Evolutionary conservation across 2,797 vertebrate genomes (phyloP), one percentile per base, ranked within the genome.

Genomic region (Antennarius maculatus): DNA sequence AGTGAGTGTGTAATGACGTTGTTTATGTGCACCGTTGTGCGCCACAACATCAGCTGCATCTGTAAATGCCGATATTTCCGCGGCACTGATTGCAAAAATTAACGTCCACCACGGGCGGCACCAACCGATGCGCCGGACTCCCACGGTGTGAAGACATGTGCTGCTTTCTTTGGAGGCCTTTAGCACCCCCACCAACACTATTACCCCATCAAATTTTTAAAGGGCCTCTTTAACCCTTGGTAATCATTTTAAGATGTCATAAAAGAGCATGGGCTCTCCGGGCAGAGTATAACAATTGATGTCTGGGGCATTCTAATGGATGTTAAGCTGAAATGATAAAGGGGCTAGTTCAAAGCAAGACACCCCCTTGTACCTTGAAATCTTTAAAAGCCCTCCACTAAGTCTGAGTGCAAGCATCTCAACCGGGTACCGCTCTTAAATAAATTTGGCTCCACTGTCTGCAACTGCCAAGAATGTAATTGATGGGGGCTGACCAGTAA

Each of bases 171-270:
- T 34, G 74, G 72, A 83, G 73, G 66, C 69, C 56, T 47, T 54
- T 54, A 43, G 29, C 53, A 23, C 23, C 18, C 45, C 41, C 65
- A 34, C 34, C 29, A 43, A 7, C 27, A 42, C 34, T 17, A 39
- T 66, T 54, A 14, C 70, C 59, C 48, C 62, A 69, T 70, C 66
- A 39, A 76, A 83, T 76, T 81, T 34, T 81, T 84, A 85, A 85
- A 87, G 60, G 66, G 73, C 66, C 84, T 86, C 75, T 80, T 86
- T 80, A 87, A 80, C 80, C 69, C 73, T 79, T 52, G 49, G 79
- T 86, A 90, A 90, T 89, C 77, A 90, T 82, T 90, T 88, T 81
- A 90, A 89, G 85, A 86, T 85, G 84, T 83, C 82, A 70, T 72
- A 86, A 82, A 69, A 66, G 64, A 86, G 71, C 55, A 2, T 59